A percentile compares a stretch with the other conserved stretches of the same genome.
These are phyloP conservation scores for Macrosoma leucophasiata DNA, from an alignment of 2,888 invertebrate species.

Conservation along the genomic window DNA sequence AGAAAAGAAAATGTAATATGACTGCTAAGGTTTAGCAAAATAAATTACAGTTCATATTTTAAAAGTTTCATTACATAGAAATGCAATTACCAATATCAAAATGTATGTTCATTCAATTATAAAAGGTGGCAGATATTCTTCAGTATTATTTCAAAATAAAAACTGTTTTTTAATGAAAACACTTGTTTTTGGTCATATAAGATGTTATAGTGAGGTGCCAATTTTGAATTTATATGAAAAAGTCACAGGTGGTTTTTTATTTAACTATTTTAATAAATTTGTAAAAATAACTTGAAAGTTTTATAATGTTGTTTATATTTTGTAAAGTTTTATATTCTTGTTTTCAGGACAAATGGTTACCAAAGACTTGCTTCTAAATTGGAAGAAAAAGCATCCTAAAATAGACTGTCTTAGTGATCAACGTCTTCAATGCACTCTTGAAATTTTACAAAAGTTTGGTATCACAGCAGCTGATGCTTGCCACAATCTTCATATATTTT, in stretches of 20 bases:
- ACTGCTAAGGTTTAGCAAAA: too few relatives aligned
- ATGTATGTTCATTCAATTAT: too few relatives aligned
- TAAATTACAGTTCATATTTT: too few relatives aligned
- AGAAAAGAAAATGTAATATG: too few relatives aligned
- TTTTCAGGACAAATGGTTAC: conserved; percentile 42
- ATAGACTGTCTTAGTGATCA: conserved; percentile 44
- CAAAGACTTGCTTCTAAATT: conserved; percentile 29
- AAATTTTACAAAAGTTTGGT: conserved; percentile 54
- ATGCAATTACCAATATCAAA: too few relatives aligned
- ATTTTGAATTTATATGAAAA: conserved; percentile 50
- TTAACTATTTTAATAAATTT: neutral
- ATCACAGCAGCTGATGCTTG: conserved; percentile 71
- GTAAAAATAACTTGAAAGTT: neutral
- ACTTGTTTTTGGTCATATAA: conserved; percentile 8
- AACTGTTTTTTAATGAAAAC: too few relatives aligned
- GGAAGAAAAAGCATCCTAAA: conserved; percentile 52
- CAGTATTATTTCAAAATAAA: too few relatives aligned
- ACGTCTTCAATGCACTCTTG: conserved; percentile 44
- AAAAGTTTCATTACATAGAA: too few relatives aligned
- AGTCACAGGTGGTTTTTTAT: conserved; percentile 42
- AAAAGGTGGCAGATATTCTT: too few relatives aligned
- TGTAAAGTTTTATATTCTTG: conserved; percentile 1
- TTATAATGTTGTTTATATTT: neutral
- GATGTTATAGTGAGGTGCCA: conserved; percentile 36
- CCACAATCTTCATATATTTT: conserved; percentile 72